These are phyloP conservation scores for Sphaerophoria taeniata DNA, from an alignment of 2,888 invertebrate species.

Conservation along the genomic window DNA sequence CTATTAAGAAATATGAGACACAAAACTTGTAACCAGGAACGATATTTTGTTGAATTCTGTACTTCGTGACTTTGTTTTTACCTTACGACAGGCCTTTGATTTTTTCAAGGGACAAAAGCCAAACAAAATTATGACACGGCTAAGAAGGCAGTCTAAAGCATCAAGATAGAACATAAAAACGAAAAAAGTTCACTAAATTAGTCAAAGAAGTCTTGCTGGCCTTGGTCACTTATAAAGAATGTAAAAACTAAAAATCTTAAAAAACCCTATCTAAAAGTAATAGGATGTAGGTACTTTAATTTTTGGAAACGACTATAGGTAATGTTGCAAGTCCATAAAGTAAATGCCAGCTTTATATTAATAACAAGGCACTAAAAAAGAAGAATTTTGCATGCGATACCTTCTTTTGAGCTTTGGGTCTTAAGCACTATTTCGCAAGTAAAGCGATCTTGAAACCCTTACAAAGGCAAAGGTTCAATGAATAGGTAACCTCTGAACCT, in stretches of 20 bases:
- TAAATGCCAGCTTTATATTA: too few species aligned
- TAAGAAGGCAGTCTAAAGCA: background rate
- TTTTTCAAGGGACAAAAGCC: background rate
- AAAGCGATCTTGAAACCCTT: too few species aligned
- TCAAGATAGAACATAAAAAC: background rate
- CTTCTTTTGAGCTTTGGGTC: too few species aligned
- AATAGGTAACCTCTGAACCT: too few species aligned
- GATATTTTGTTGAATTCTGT: background rate
- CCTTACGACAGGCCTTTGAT: background rate
- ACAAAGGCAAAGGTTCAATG: too few species aligned
- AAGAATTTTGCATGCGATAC: too few species aligned
- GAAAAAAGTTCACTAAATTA: background rate
- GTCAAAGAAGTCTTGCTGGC: background rate
- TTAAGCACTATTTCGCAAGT: too few species aligned
- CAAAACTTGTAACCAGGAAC: background rate
- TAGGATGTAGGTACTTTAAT: too few species aligned
- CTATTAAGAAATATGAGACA: background rate
- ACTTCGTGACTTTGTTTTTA: background rate
- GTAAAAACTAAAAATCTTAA: background rate
- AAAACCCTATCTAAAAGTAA: background rate
- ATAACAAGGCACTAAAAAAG: too few species aligned
- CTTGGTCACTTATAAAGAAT: background rate
- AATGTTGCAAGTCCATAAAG: background rate
- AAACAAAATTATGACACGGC: background rate
- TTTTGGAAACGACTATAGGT: background rate